These are phyloP conservation scores for Mandrillus leucophaeus DNA, from an alignment of 2,113 vertebrate genomes.

Conservation along the genomic window DNA sequence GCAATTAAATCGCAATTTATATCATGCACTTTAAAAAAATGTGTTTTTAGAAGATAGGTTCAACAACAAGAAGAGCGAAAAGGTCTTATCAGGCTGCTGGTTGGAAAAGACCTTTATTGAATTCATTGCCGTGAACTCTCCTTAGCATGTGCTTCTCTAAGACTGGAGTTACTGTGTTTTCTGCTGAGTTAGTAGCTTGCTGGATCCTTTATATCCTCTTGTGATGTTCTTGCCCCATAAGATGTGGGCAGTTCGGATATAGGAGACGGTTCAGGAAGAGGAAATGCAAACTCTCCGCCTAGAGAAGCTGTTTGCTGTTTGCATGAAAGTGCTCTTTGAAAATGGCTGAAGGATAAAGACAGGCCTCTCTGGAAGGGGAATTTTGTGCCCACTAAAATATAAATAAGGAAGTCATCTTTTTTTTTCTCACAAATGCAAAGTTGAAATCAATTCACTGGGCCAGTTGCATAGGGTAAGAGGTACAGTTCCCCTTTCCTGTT, in stretches of 20 bases:
- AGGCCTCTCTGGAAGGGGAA: neutral
- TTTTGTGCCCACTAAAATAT: conserved; percentile 18
- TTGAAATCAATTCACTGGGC: neutral
- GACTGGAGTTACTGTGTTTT: neutral
- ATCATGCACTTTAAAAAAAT: neutral
- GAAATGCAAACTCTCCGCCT: conserved; percentile 23
- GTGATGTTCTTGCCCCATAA: conserved; percentile 8
- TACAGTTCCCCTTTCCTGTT: neutral
- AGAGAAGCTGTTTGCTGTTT: neutral
- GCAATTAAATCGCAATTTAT: neutral
- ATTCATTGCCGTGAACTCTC: neutral
- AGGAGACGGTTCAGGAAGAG: conserved; percentile 38
- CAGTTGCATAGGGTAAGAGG: neutral
- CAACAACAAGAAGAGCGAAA: neutral
- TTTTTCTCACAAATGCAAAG: neutral
- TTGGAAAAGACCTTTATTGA: neutral
- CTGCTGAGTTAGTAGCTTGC: neutral
- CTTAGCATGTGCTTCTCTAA: neutral
- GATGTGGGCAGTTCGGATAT: conserved; percentile 28
- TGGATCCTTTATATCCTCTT: conserved; percentile 1
- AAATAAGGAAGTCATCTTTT: neutral
- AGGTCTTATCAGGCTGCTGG: neutral
- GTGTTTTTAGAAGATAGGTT: neutral
- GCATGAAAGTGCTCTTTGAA: neutral
- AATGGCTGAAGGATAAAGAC: neutral